Evolutionary conservation across 2,888 invertebrate genomes (phyloP).

Genomic region (Drosophila cracens): DNA sequence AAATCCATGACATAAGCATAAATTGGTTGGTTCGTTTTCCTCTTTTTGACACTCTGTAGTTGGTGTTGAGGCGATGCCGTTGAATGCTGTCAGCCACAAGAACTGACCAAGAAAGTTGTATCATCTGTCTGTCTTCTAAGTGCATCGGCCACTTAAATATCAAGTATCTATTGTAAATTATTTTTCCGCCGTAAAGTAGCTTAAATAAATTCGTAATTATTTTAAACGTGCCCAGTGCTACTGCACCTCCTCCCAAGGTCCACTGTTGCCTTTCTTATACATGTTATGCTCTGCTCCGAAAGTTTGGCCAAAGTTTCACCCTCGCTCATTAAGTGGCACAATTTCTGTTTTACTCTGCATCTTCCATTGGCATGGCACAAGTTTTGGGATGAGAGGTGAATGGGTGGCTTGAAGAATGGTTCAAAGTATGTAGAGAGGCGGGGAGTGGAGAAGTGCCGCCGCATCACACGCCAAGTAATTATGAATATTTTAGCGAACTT

Average conservation of each 20-base stretch:
- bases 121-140: constrained; percentile 17
- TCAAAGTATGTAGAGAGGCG: background rate
- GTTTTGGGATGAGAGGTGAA: constrained; percentile 2
- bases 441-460: constrained; percentile 55
- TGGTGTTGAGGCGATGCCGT: constrained; percentile 30
- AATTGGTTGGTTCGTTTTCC: constrained; percentile 40
- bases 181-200: constrained; percentile 72
- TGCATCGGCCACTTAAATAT: constrained; percentile 28
- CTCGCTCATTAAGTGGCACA: constrained; percentile 77
- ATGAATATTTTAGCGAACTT: constrained; percentile 80
- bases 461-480: constrained; percentile 80
- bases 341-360: constrained; percentile 72
- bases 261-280: constrained; percentile 36
- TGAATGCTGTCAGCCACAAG: constrained; percentile 29
- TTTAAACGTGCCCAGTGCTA: constrained; percentile 68
- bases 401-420: background rate
- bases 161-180: constrained; percentile 67
- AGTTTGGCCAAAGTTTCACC: constrained; percentile 74
- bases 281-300: constrained; percentile 50
- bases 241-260: constrained; percentile 15
- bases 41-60: constrained; percentile 17
- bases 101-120: constrained; percentile 22
- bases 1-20: constrained; percentile 78
- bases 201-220: constrained; percentile 80
- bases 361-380: constrained; percentile 38